Percentiles rank a stretch among this genome's conserved stretches.
Evolutionary conservation across 1,140 invertebrate species (phyloP).

Genomic region (Aphidius gifuensis): DNA sequence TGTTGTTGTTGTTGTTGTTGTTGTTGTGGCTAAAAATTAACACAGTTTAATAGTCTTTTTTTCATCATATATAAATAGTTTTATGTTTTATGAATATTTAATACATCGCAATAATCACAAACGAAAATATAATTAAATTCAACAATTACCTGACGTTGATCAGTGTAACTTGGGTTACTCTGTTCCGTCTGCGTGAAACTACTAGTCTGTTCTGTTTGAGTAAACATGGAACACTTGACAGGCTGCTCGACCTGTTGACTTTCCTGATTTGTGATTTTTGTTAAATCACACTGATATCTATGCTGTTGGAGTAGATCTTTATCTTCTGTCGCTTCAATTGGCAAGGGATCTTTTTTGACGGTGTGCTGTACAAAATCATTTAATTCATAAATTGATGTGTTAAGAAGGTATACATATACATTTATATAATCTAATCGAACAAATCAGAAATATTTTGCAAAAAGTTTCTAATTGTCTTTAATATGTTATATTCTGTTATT

Average conservation of each 20-base stretch:
- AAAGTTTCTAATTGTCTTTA: not conserved
- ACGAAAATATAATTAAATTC: not conserved
- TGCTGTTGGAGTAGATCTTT: constrained; percentile 23
- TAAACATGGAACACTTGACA: constrained; percentile 53
- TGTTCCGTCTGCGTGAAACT: constrained; percentile 55
- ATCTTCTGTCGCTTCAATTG: constrained; percentile 20
- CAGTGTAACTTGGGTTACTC: constrained; percentile 43
- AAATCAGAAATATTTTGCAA: not conserved
- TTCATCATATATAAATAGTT: too few relatives aligned
- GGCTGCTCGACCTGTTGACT: constrained; percentile 41
- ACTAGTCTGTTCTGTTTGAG: constrained; percentile 49
- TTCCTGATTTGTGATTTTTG: constrained; percentile 30
- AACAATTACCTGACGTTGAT: constrained; percentile 42
- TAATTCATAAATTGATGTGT: not conserved
- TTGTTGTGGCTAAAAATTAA: constrained; percentile 32
- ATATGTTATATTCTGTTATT: not conserved
- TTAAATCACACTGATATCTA: constrained; percentile 23
- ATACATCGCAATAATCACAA: constrained; percentile 2
- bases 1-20: too few relatives aligned
- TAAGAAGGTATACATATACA: not conserved
- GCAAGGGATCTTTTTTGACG: constrained; percentile 22
- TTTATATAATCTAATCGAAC: not conserved
- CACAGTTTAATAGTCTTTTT: not conserved
- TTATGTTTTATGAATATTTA: not conserved
- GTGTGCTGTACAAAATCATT: constrained; percentile 25